These are phyloP conservation scores for Rhodinocichla rosea DNA, from an alignment of 2,113 vertebrate genomes.

Conservation along the genomic window DNA sequence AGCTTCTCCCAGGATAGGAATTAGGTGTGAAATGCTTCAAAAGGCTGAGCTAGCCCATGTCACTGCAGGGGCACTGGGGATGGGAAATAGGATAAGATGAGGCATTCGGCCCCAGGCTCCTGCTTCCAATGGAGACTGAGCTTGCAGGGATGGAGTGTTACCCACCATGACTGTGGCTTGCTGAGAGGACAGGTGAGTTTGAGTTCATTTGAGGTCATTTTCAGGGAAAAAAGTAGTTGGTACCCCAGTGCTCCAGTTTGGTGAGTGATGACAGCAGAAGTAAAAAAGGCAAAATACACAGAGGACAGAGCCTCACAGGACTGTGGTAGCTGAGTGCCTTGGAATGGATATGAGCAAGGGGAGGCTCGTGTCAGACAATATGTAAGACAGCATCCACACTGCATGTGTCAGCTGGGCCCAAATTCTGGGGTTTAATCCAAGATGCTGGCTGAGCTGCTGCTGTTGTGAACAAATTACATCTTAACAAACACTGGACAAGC, in stretches of 20 bases:
- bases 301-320: background rate
- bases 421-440: background rate
- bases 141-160: background rate
- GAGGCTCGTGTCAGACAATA: background rate
- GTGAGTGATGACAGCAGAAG: background rate
- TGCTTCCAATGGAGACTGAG: background rate
- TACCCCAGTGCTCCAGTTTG: background rate
- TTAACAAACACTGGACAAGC: background rate
- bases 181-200: background rate
- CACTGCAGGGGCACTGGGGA: background rate
- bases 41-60: background rate
- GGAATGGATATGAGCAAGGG: background rate
- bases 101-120: background rate
- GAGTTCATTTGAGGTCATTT: background rate
- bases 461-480: background rate
- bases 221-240: background rate
- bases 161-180: background rate
- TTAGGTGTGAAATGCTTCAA: background rate
- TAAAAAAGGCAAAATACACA: background rate
- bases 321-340: fast-evolving
- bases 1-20: background rate
- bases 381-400: background rate
- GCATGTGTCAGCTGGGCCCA: background rate
- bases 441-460: background rate
- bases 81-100: fast-evolving